phyloP scores from a whole-genome alignment of 2,888 invertebrate species.

The Neria commutata region DNA sequence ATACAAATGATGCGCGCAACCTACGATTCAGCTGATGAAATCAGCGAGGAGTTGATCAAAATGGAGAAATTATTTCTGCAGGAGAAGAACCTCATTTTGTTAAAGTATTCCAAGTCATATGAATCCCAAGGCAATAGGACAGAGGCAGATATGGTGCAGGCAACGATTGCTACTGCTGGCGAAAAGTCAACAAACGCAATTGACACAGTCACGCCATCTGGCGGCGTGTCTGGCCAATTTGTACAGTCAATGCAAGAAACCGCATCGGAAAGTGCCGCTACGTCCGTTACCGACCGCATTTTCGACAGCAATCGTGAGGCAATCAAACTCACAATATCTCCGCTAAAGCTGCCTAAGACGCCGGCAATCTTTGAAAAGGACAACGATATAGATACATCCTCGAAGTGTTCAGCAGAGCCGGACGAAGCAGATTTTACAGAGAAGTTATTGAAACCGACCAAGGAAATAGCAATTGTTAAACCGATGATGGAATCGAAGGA shows the following conservation, averaged over 20 bases:
- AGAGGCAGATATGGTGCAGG: constrained; percentile 4
- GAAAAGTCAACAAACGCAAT: not conserved
- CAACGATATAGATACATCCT: constrained; percentile 30
- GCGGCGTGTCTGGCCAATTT: constrained; percentile 12
- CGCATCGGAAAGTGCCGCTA: not conserved
- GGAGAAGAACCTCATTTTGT: constrained; percentile 55
- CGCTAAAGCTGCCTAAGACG: constrained; percentile 50
- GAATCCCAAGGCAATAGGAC: constrained; percentile 31
- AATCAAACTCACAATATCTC: constrained; percentile 57
- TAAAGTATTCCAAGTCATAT: constrained; percentile 53
- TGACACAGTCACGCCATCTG: constrained; percentile 4
- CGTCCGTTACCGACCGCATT: constrained; percentile 45
- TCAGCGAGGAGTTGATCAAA: constrained; percentile 55
- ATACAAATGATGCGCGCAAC: constrained; percentile 59
- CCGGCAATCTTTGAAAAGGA: constrained; percentile 45
- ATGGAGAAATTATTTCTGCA: constrained; percentile 55
- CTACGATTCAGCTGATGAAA: constrained; percentile 57
- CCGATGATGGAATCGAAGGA: constrained; percentile 53
- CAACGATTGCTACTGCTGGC: not conserved
- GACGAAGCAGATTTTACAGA: constrained; percentile 47
- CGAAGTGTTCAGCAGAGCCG: constrained; percentile 21
- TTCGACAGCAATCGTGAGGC: constrained; percentile 58
- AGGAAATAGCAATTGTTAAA: constrained; percentile 58
- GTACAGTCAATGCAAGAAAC: constrained; percentile 22
- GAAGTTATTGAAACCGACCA: constrained; percentile 46